Evolutionary conservation across 1,140 invertebrate species (phyloP), one percentile per base, ranked within the genome.

Genomic region (Drosophila willistoni): DNA sequence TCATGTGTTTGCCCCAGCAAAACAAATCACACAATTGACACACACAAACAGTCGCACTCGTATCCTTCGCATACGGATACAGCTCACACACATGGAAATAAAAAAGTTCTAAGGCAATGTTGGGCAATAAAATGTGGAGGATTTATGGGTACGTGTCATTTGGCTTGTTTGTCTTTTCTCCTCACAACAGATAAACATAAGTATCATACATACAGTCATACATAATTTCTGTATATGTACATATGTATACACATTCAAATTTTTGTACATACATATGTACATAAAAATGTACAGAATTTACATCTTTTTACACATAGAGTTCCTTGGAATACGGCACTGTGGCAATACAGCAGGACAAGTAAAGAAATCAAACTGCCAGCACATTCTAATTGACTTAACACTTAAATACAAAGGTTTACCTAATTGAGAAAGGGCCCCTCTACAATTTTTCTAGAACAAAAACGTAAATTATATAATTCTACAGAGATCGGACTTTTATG

Each of bases 91-190:
- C 42, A 64, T 56, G 41, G 13, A 51, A 10, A 51, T 39, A 39
- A 39, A 51, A 51, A 51, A 61, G 66, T 41, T 68, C 70, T 68
- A 73, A 81, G 44, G 17, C 44, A 51, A 22, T 51, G 44, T 51
- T 77, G 66, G 69, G 67, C 76, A 77, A 87, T 86, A 87, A 87
- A 86, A 83, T 51, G 79, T 68, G 42, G 70, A 67, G 83, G 79
- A 87, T 87, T 87, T 87, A 87, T 87, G 79, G 67, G 57, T 79
- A 89, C 83, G 83, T 87, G 83, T 87, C 80, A 89, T 87, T 87
- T 74, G 80, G 63, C 73, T 71, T 82, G 84, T 87, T 87, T 87
- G 83, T 83, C 54, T 59, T 56, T 54, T 44, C 66, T 77, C 7
- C 60, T 70, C 71, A 54, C 62, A 51, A 57, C 73, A 75, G 60